These are phyloP conservation scores for Trachymyrmex septentrionalis DNA, from an alignment of 1,140 invertebrate genomes.

Conservation along the genomic window DNA sequence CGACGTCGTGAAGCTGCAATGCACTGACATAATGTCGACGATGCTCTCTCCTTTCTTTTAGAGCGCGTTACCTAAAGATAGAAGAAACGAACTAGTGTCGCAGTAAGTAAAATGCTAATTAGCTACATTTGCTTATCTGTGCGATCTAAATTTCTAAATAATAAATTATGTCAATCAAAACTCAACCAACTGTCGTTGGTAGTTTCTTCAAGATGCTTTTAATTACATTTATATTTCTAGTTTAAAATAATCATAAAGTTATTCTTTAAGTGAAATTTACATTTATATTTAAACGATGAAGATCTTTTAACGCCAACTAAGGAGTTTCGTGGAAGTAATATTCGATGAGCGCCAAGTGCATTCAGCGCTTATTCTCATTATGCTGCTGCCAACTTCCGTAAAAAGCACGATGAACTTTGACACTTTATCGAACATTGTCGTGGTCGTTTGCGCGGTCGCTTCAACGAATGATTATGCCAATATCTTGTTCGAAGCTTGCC, in stretches of 20 bases:
- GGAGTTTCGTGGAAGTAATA: background rate
- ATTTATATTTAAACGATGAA: background rate
- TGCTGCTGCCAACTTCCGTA: constrained; percentile 26
- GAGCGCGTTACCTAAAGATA: background rate
- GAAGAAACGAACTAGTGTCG: background rate
- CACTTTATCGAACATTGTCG: constrained; percentile 44
- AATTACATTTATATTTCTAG: background rate
- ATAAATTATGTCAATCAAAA: background rate
- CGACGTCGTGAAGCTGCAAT: background rate
- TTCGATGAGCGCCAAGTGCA: constrained; percentile 9
- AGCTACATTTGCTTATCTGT: constrained; percentile 13
- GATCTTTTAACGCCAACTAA: background rate
- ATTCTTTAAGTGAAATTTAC: background rate
- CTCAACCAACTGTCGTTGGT: background rate
- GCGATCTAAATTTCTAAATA: constrained; percentile 15
- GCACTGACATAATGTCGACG: constrained; percentile 5
- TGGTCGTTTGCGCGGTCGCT: constrained; percentile 25
- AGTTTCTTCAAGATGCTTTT: background rate
- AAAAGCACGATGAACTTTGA: constrained; percentile 49
- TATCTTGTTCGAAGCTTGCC: background rate
- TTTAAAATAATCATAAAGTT: constrained; percentile 5
- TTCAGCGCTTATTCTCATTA: constrained; percentile 38
- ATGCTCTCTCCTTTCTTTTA: background rate
- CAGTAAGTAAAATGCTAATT: constrained; percentile 25
- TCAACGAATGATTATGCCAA: constrained; percentile 46